Conservation (phyloP, 2,888 invertebrate genomes). For the Drosophila paracracens region DNA sequence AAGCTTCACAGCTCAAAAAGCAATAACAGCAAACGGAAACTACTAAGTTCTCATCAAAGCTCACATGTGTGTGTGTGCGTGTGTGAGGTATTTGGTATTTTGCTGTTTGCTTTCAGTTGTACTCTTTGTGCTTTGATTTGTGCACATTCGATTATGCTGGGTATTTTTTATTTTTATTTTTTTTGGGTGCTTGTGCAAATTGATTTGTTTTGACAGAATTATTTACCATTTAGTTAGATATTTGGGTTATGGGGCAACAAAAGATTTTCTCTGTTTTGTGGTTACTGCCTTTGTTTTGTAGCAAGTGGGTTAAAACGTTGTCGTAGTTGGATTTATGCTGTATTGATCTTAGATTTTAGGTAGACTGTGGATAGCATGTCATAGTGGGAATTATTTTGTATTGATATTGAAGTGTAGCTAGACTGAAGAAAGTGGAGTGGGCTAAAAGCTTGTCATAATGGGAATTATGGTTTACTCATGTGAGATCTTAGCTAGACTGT, state of each 20-base stretch:
- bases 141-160: constrained; percentile 9
- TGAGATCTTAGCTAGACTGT: not conserved
- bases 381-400: not conserved
- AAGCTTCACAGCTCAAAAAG: constrained; percentile 18
- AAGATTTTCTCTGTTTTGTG: not conserved
- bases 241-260: constrained; percentile 7
- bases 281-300: not conserved
- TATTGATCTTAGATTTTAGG: not conserved
- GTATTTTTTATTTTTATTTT: constrained; percentile 5
- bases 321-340: not conserved
- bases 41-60: constrained; percentile 18
- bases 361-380: not conserved
- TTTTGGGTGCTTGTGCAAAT: constrained; percentile 3
- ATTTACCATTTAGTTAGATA: constrained; percentile 10
- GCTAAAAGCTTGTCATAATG: not conserved
- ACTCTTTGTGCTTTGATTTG: not conserved
- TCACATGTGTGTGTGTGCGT: not conserved
- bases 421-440: not conserved
- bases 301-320: not conserved
- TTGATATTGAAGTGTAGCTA: not conserved
- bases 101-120: constrained; percentile 5
- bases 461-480: not conserved
- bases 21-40: constrained; percentile 15
- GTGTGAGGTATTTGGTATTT: constrained; percentile 2
- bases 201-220: constrained; percentile 13